Percentiles rank a stretch among this genome's conserved stretches.
These are phyloP conservation scores for Chlorops oryzae DNA, from an alignment of 1,140 invertebrate genomes.

Conservation along the genomic window DNA sequence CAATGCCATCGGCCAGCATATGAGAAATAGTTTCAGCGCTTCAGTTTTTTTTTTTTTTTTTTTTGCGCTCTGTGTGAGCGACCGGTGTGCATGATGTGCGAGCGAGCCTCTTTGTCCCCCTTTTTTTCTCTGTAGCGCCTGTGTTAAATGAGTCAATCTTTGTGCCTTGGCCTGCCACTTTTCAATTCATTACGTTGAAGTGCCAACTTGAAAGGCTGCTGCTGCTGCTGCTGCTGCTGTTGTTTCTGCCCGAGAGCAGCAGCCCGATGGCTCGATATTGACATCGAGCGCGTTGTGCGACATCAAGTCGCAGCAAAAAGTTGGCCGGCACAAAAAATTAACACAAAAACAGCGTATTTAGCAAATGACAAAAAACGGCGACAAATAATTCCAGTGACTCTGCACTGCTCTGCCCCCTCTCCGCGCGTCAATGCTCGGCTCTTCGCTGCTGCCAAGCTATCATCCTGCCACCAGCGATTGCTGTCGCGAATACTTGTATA, in stretches of 20 bases:
- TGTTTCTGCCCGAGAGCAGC: not conserved
- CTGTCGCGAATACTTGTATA: no score
- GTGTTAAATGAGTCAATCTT: no score
- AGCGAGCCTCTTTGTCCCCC: not conserved
- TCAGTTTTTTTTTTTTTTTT: not conserved
- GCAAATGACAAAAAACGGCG: conserved; percentile 43
- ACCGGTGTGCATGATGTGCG: conserved; percentile 35
- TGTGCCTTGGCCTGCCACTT: no score
- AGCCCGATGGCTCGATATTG: not conserved
- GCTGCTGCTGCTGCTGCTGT: conserved; percentile 29
- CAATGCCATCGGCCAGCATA: no score
- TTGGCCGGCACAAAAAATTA: conserved; percentile 5
- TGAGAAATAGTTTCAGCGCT: conserved; percentile 45
- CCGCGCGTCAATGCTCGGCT: not conserved
- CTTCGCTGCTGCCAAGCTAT: conserved; percentile 23
- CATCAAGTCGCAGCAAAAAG: not conserved
- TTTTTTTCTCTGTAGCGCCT: no score
- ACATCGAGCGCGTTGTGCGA: no score
- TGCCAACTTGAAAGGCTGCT: conserved; percentile 47
- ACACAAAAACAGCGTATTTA: conserved; percentile 47
- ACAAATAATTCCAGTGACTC: not conserved
- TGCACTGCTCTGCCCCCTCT: conserved; percentile 3
- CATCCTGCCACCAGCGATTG: no score
- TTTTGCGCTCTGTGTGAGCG: conserved; percentile 37
- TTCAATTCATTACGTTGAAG: conserved; percentile 47